phyloP scores from a whole-genome alignment of 2,888 invertebrate genomes.

The Lasioglossum oenotherae region DNA sequence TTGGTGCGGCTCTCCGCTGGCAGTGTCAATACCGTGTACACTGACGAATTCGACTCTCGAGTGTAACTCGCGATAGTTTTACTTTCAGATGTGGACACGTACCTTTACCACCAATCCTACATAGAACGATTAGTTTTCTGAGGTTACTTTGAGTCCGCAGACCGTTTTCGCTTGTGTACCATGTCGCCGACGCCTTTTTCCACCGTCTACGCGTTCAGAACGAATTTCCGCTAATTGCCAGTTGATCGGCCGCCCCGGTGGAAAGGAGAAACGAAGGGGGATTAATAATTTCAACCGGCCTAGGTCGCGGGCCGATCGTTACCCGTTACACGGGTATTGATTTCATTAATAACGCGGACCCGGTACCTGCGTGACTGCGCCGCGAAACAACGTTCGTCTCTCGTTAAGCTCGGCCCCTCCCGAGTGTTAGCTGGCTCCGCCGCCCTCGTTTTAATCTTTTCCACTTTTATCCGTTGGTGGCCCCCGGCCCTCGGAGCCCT shows the following conservation, averaged over 20 bases:
- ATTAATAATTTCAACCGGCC: slow-evolving; percentile 54
- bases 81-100: no score
- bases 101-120: no score
- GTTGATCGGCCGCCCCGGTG: neutral
- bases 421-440: neutral
- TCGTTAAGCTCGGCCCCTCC: slow-evolving; percentile 59
- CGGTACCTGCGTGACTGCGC: slow-evolving; percentile 39
- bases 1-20: no score
- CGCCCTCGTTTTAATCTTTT: slow-evolving; percentile 45
- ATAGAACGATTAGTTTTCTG: no score
- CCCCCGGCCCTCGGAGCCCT: neutral
- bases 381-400: slow-evolving; percentile 62
- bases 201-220: slow-evolving; percentile 2
- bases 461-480: slow-evolving; percentile 59
- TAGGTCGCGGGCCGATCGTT: slow-evolving; percentile 62
- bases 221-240: slow-evolving; percentile 53
- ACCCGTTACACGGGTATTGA: slow-evolving; percentile 62
- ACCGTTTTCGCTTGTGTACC: neutral
- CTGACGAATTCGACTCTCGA: no score
- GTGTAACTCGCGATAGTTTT: no score
- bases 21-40: no score
- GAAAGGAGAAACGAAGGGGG: neutral
- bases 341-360: slow-evolving; percentile 65
- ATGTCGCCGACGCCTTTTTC: neutral
- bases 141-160: neutral